phyloP scores from a whole-genome alignment of 2,113 vertebrate species.

The Talpa occidentalis region DNA sequence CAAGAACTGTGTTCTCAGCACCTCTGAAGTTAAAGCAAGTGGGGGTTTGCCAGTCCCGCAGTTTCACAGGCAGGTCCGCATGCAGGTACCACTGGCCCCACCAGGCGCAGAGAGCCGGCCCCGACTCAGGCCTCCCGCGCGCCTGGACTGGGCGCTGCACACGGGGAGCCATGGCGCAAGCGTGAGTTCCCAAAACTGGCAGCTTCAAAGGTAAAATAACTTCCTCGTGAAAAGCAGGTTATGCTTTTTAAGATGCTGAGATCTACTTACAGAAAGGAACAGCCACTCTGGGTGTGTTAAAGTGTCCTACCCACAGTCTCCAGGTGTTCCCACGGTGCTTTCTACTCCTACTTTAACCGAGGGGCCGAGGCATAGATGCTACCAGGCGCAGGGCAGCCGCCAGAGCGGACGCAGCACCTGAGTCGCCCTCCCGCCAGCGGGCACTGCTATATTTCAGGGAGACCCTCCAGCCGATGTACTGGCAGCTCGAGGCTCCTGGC shows the following conservation, averaged over 20 bases:
- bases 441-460: background rate
- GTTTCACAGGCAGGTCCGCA: background rate
- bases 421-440: background rate
- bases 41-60: background rate
- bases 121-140: no score
- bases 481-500: background rate
- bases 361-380: background rate
- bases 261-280: background rate
- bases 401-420: background rate
- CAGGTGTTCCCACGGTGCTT: background rate
- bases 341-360: slow-evolving; percentile 1
- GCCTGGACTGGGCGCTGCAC: background rate
- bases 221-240: background rate
- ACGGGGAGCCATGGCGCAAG: background rate
- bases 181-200: background rate
- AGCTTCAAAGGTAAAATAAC: slow-evolving; percentile 11
- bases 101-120: background rate
- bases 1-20: no score
- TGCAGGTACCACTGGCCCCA: background rate
- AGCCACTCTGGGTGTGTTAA: background rate
- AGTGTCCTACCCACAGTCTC: background rate
- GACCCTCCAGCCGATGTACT: slow-evolving; percentile 5
- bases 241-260: background rate
- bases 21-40: background rate
- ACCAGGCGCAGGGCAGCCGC: background rate